These are phyloP conservation scores for Picus viridis DNA, from an alignment of 2,797 vertebrate genomes.

Conservation along the genomic window DNA sequence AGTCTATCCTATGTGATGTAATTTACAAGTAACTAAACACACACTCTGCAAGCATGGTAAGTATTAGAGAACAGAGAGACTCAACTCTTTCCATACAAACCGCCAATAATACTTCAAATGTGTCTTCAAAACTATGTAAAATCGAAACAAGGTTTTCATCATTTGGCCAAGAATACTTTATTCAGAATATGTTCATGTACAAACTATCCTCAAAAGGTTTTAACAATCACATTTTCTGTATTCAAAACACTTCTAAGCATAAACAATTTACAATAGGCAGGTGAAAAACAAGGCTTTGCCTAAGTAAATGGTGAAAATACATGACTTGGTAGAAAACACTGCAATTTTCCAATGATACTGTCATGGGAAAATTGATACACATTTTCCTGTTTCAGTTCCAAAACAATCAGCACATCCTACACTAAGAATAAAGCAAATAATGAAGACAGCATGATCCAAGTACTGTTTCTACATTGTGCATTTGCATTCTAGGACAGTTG, in stretches of 20 bases:
- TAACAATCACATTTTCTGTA: neutral
- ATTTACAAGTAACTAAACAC: neutral
- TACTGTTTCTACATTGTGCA: neutral
- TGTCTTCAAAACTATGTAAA: neutral
- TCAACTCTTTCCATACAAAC: neutral
- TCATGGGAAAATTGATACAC: neutral
- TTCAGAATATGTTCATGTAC: neutral
- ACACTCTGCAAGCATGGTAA: neutral
- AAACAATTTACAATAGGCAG: neutral
- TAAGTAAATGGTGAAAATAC: neutral
- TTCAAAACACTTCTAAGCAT: neutral
- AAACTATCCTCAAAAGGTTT: neutral
- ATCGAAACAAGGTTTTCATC: neutral
- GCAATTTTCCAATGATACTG: neutral
- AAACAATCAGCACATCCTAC: neutral
- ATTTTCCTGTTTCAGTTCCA: neutral
- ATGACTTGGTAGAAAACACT: neutral
- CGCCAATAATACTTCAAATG: no score
- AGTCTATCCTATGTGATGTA: fast-evolving
- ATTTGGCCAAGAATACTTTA: neutral
- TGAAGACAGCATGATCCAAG: neutral
- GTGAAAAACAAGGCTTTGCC: neutral
- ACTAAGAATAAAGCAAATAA: neutral
- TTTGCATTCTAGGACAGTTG: neutral
- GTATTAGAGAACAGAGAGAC: neutral